Conservation (phyloP, 2,888 invertebrate species). For the Dolichomitus sp. region DNA sequence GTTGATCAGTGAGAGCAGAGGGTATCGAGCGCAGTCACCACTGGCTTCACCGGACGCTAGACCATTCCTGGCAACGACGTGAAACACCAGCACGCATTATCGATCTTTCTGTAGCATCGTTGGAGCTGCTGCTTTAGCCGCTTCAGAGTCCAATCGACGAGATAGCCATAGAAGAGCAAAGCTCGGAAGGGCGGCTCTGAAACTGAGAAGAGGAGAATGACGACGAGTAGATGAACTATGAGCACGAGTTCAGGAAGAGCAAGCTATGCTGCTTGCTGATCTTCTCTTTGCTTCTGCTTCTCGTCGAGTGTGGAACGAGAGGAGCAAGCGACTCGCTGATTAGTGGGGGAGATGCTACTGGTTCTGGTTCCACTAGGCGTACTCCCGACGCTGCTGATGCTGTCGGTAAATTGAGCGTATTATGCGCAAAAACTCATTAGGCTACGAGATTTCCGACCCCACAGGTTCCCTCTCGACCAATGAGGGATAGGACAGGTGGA, state of each 20-base stretch:
- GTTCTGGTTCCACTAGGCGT: slow-evolving; percentile 43
- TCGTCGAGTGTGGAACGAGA: slow-evolving; percentile 46
- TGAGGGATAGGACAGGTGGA: slow-evolving; percentile 2
- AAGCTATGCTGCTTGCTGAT: slow-evolving; percentile 35
- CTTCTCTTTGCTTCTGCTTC: slow-evolving; percentile 40
- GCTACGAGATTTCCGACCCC: slow-evolving; percentile 61
- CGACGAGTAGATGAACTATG: slow-evolving; percentile 14
- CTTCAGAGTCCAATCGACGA: slow-evolving; percentile 49
- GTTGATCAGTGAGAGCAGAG: slow-evolving; percentile 33
- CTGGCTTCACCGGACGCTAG: slow-evolving; percentile 1
- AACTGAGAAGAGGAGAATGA: slow-evolving; percentile 25
- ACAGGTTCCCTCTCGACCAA: slow-evolving; percentile 32
- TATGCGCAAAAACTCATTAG: slow-evolving; percentile 73
- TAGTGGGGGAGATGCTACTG: slow-evolving; percentile 42
- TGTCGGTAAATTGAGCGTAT: slow-evolving; percentile 74
- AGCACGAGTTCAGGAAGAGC: slow-evolving; percentile 18
- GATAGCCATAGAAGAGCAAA: slow-evolving; percentile 17
- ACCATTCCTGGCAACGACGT: slow-evolving; percentile 18
- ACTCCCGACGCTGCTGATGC: slow-evolving; percentile 2
- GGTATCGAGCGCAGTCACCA: slow-evolving; percentile 11
- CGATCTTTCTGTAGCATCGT: slow-evolving; percentile 46
- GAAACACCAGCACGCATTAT: slow-evolving; percentile 58
- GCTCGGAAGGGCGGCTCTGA: slow-evolving; percentile 8
- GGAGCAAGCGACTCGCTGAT: slow-evolving; percentile 53
- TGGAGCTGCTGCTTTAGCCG: slow-evolving; percentile 2